Conservation (phyloP, 2,113 vertebrate species). For the Xenopus borealis region DNA sequence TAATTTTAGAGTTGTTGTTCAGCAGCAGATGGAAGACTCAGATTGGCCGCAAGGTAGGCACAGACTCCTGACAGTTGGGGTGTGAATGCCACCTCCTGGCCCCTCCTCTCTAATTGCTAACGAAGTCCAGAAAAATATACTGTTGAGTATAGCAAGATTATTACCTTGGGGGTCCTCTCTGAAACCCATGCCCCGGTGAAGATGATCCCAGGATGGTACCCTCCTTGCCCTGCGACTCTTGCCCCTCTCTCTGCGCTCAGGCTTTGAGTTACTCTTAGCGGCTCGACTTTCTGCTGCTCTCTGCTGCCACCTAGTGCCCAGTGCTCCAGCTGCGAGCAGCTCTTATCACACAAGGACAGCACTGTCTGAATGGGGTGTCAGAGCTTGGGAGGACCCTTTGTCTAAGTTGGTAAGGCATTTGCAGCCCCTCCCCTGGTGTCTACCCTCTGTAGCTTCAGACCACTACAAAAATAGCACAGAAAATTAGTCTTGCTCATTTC, state of each 20-base stretch:
- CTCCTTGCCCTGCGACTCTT: slow-evolving; percentile 13
- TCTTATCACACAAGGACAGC: slow-evolving; percentile 6
- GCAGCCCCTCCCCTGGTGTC: slow-evolving; percentile 18
- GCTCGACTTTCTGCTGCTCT: slow-evolving; percentile 12
- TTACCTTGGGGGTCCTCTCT: slow-evolving; percentile 43
- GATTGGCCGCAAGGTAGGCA: too few relatives aligned
- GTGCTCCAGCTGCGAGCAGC: background rate
- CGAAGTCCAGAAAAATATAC: background rate
- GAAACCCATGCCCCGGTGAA: slow-evolving; percentile 40
- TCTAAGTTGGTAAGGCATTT: background rate
- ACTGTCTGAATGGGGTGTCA: background rate
- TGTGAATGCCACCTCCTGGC: slow-evolving; percentile 14
- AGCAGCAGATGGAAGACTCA: too few relatives aligned
- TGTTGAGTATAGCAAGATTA: background rate
- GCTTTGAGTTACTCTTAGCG: background rate
- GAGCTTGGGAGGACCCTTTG: slow-evolving; percentile 20
- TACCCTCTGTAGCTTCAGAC: background rate
- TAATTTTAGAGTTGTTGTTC: too few relatives aligned
- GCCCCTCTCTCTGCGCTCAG: slow-evolving; percentile 1
- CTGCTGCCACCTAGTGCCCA: slow-evolving; percentile 36
- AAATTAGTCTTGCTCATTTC: background rate
- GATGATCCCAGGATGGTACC: slow-evolving; percentile 20
- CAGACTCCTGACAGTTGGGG: background rate
- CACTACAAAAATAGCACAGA: background rate
- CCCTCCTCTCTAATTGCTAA: background rate